These are phyloP conservation scores for Aplocera efformata DNA, from an alignment of 2,888 invertebrate species.

Conservation along the genomic window DNA sequence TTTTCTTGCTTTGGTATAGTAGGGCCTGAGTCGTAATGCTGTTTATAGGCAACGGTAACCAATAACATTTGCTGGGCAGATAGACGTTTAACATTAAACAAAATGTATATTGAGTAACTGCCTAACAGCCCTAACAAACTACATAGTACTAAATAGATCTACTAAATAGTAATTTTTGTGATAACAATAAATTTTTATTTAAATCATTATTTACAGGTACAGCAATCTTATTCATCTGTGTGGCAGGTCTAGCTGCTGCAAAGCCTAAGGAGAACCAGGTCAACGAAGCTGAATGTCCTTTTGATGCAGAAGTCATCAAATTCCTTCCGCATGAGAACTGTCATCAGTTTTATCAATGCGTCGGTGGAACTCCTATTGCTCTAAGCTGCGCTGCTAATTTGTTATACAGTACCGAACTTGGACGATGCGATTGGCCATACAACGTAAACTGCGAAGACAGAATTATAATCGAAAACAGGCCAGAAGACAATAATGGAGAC, in stretches of 20 bases:
- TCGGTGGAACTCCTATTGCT: conserved; percentile 2
- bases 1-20: no score
- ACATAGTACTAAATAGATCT: no score
- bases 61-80: no score
- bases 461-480: conserved; percentile 3
- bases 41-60: no score
- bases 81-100: no score
- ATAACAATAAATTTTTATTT: no score
- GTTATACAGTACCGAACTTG: conserved; percentile 11
- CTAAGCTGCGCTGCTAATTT: conserved; percentile 12
- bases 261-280: conserved; percentile 9
- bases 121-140: no score
- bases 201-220: conserved; percentile 14
- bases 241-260: conserved; percentile 13
- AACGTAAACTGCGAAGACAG: conserved; percentile 19
- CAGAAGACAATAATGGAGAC: conserved; percentile 3
- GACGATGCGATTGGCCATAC: conserved; percentile 21
- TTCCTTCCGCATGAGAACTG: conserved; percentile 19
- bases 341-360: conserved; percentile 22
- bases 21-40: no score
- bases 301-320: conserved; percentile 2
- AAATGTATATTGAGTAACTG: no score
- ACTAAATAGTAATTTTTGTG: no score
- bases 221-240: conserved; percentile 13
- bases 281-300: conserved; percentile 16